Percentiles rank a stretch among this genome's conserved stretches.
Evolutionary conservation across 2,888 invertebrate genomes (phyloP).

Genomic region (Rhagonycha fulva): DNA sequence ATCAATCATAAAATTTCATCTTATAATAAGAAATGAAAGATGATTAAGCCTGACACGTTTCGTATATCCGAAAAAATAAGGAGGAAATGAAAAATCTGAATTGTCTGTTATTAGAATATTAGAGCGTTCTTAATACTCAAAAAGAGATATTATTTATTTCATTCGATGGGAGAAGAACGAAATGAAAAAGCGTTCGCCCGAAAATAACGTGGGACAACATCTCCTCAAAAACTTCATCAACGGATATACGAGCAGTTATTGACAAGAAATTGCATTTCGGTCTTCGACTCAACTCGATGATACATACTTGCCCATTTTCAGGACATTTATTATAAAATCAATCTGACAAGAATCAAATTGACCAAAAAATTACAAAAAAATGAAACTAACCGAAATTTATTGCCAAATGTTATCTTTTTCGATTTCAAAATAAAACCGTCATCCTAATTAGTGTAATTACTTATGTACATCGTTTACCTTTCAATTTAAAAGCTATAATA

Average conservation of each 20-base stretch:
- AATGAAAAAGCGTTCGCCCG: constrained; percentile 14
- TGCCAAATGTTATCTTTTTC: background rate
- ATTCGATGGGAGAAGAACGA: constrained; percentile 3
- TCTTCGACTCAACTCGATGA: constrained; percentile 13
- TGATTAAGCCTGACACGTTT: background rate
- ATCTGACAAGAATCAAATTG: background rate
- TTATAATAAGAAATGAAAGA: background rate
- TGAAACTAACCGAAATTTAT: background rate
- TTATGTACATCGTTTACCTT: background rate
- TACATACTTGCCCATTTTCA: background rate
- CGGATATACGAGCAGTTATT: constrained; percentile 26
- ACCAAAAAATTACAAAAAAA: background rate
- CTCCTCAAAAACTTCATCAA: constrained; percentile 22
- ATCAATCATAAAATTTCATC: background rate
- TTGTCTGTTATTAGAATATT: background rate
- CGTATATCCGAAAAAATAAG: background rate
- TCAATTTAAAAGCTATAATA: background rate
- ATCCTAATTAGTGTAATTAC: background rate
- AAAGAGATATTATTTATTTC: background rate
- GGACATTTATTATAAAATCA: background rate
- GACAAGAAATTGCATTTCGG: constrained; percentile 24
- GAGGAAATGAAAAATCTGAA: constrained; percentile 2
- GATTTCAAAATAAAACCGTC: background rate
- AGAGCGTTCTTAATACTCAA: background rate
- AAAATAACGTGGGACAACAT: constrained; percentile 13